These are phyloP conservation scores for Fragum whitleyi DNA, from an alignment of 2,888 invertebrate species.

Conservation along the genomic window DNA sequence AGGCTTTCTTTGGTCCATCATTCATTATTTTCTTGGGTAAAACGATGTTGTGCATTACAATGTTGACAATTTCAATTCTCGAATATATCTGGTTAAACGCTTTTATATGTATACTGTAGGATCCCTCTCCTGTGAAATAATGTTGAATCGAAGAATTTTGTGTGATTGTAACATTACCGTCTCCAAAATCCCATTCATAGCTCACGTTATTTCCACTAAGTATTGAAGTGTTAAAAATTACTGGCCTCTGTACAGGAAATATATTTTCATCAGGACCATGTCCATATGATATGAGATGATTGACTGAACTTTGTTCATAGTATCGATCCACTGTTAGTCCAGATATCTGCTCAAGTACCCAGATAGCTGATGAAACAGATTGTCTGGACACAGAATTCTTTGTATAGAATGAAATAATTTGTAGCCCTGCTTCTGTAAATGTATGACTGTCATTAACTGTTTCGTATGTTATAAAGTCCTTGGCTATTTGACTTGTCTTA, in stretches of 20 bases:
- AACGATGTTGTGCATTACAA: constrained; percentile 66
- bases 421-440: constrained; percentile 63
- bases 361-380: constrained; percentile 32
- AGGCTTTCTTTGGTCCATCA: constrained; percentile 71
- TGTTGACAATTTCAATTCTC: constrained; percentile 23
- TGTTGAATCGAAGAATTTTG: constrained; percentile 35
- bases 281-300: constrained; percentile 60
- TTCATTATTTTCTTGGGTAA: constrained; percentile 66
- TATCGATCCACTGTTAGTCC: constrained; percentile 60
- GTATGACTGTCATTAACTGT: constrained; percentile 42
- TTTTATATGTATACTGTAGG: constrained; percentile 59
- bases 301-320: constrained; percentile 65
- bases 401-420: constrained; percentile 52
- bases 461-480: constrained; percentile 41
- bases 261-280: constrained; percentile 61
- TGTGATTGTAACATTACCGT: constrained; percentile 49
- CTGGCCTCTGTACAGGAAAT: constrained; percentile 68
- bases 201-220: constrained; percentile 66
- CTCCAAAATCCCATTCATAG: constrained; percentile 67
- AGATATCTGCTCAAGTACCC: constrained; percentile 66
- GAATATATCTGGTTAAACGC: constrained; percentile 69
- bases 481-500: constrained; percentile 37
- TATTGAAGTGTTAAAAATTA: constrained; percentile 59
- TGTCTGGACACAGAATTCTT: constrained; percentile 62
- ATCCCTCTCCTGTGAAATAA: constrained; percentile 48